These are phyloP conservation scores for Anabacerthia variegaticeps DNA, from an alignment of 2,797 vertebrate species.

Conservation along the genomic window DNA sequence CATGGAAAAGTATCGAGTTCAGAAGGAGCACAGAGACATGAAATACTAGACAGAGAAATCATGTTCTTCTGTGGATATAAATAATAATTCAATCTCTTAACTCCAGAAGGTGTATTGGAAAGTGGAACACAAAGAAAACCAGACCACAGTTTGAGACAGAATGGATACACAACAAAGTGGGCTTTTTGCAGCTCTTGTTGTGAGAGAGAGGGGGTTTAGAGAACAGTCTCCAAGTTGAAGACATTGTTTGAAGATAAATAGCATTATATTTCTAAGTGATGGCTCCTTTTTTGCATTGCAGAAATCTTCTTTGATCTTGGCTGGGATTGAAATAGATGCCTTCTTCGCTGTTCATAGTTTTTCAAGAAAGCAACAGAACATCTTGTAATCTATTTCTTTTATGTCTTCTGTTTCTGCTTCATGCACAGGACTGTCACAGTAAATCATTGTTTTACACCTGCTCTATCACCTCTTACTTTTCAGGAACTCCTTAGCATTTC, in stretches of 20 bases:
- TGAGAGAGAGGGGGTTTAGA: neutral
- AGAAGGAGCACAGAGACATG: neutral
- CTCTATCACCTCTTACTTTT: neutral
- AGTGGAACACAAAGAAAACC: neutral
- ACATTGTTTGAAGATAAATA: neutral
- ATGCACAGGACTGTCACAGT: neutral
- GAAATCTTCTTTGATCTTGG: slow-evolving; percentile 24
- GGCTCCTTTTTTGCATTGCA: neutral
- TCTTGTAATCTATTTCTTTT: neutral
- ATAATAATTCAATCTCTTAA: neutral
- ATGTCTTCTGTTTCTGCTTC: neutral
- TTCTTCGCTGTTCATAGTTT: neutral
- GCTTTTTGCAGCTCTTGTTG: neutral
- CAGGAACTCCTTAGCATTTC: neutral
- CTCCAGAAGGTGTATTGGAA: neutral
- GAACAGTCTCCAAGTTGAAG: neutral
- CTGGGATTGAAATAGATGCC: neutral
- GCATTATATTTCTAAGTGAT: neutral
- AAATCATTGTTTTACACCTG: neutral
- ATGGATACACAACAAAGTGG: neutral
- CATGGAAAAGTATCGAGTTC: neutral
- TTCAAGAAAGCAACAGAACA: neutral
- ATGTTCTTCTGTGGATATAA: neutral
- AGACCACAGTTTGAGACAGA: neutral
- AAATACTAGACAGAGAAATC: neutral